Evolutionary conservation across 2,888 invertebrate species (phyloP), one percentile per base, ranked within the genome.

Genomic region (Diarsia dahlii): DNA sequence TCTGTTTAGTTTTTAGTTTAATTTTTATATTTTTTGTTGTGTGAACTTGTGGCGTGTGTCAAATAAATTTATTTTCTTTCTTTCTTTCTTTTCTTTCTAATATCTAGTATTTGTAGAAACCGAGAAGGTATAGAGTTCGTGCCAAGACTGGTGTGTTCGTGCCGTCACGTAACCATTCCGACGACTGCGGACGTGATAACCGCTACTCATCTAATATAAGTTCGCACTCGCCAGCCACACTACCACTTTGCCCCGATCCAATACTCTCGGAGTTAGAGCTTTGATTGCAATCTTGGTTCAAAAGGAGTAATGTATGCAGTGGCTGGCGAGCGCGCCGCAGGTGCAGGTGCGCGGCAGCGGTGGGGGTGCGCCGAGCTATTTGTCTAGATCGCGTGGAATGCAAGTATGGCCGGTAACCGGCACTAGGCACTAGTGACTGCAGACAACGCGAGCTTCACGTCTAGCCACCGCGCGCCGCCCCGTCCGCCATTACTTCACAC

Each of bases 381-480:
- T 90, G 90, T 88, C 86, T 88, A 89, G 89, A 87, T 84, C 87
- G 90, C 74, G 84, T 74, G 90, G 90, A 91, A 91, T 91, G 90
- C 89, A 84, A 77, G 71, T 67, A 81, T 71, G 84, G 83, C 80
- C 77, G 84, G 66, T 76, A 72, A 23, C 56, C 56, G 56, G 62
- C 62, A 62, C 20, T 62, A 12, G 58, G 62, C 39, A 62, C 39
- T 62, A 39, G 62, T 62, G 62, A 62, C 69, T 67, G 78, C 71
- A 73, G 74, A 79, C 74, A 76, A 45, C 62, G 75, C 67, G 69
- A 54, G 45, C 50, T 50, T 62, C 56, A 52, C 60, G 52, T 58
- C 56, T 34, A 58, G 70, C 66, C 23, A 4, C 56, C 56, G 54
- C 54, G 28, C 54, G n/a, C n/a, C 52, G 15, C 75, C 64, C 80